phyloP scores from a whole-genome alignment of 2,888 invertebrate genomes.

The Cyclophora punctaria region DNA sequence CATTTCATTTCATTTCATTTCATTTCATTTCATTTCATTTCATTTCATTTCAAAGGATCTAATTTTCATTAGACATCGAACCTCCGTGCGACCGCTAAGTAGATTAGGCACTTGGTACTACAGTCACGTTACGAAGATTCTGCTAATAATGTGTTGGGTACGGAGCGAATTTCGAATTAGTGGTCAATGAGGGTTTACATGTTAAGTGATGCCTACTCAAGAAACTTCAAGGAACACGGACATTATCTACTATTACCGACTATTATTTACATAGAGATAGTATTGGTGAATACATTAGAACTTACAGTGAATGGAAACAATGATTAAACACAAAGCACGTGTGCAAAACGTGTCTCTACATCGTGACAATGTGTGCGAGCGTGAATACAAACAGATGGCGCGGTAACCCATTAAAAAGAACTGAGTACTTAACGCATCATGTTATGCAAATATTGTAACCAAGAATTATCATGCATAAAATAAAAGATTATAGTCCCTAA shows the following conservation, averaged over 20 bases:
- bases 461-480: conserved; percentile 15
- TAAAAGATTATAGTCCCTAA: conserved; percentile 37
- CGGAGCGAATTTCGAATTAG: conserved; percentile 33
- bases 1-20: no score
- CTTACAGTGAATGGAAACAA: conserved; percentile 19
- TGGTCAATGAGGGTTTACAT: conserved; percentile 31
- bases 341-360: conserved; percentile 29
- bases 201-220: conserved; percentile 18
- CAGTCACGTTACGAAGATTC: conserved; percentile 30
- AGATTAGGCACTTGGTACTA: conserved; percentile 54
- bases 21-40: no score
- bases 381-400: conserved; percentile 10
- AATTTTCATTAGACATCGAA: conserved; percentile 54
- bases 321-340: conserved; percentile 37
- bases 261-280: conserved; percentile 3
- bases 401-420: conserved; percentile 10
- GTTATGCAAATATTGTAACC: conserved; percentile 24
- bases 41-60: no score
- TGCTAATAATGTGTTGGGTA: conserved; percentile 35
- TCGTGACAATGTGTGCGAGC: conserved; percentile 28
- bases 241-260: neutral
- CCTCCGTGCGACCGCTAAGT: conserved; percentile 46
- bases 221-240: conserved; percentile 11
- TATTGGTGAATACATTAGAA: conserved; percentile 9
- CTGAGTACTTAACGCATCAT: conserved; percentile 11